Conservation (phyloP, 2,797 vertebrate genomes). For the Myripristis murdjan region DNA sequence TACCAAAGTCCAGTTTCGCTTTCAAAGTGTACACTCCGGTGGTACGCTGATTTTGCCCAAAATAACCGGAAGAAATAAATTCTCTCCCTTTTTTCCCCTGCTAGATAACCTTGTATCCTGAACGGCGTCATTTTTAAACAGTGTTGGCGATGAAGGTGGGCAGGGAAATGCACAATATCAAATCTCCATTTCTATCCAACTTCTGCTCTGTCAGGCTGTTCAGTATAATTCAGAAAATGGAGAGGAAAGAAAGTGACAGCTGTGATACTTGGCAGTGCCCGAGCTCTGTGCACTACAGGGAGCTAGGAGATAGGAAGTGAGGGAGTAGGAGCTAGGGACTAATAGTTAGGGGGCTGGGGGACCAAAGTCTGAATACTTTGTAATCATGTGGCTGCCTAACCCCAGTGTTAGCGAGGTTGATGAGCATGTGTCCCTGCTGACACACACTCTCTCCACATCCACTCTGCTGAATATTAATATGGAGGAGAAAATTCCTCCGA, state of each 20-base stretch:
- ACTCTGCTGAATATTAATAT: constrained; percentile 83
- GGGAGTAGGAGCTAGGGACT: constrained; percentile 71
- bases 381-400: constrained; percentile 81
- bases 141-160: constrained; percentile 7
- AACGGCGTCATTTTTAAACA: constrained; percentile 41
- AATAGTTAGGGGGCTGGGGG: constrained; percentile 68
- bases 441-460: constrained; percentile 71
- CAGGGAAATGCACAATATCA: constrained; percentile 52
- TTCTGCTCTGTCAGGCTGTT: constrained; percentile 61
- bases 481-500: constrained; percentile 77
- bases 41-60: background rate
- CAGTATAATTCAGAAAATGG: constrained; percentile 66
- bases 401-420: constrained; percentile 79
- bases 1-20: too few relatives aligned
- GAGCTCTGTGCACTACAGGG: constrained; percentile 44
- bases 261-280: constrained; percentile 69
- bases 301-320: constrained; percentile 62
- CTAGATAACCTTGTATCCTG: constrained; percentile 38
- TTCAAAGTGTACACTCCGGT: background rate
- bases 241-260: constrained; percentile 76
- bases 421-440: constrained; percentile 80
- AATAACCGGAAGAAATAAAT: background rate
- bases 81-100: constrained; percentile 22
- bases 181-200: constrained; percentile 57
- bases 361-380: constrained; percentile 80